These are phyloP conservation scores for Centropus bengalensis DNA, from an alignment of 2,113 vertebrate species.

Conservation along the genomic window DNA sequence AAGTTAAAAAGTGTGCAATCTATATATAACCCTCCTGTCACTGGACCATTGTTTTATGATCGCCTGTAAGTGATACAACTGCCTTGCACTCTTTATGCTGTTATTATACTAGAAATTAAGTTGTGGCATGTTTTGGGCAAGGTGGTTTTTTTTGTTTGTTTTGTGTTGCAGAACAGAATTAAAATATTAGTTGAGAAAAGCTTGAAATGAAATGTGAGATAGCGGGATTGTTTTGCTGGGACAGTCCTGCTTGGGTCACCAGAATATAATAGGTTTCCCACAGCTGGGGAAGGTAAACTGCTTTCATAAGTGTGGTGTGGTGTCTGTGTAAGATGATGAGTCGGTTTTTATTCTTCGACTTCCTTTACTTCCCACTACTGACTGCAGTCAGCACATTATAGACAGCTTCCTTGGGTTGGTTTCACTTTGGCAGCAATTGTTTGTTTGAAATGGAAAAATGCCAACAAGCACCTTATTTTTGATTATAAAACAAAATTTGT, in stretches of 20 bases:
- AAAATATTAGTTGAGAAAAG: neutral
- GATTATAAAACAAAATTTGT: neutral
- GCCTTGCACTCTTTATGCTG: neutral
- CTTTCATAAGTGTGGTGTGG: neutral
- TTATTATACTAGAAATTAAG: neutral
- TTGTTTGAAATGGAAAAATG: neutral
- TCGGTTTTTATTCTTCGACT: neutral
- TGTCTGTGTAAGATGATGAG: neutral
- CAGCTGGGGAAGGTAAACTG: accelerated
- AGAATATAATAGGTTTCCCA: neutral
- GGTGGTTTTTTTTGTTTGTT: neutral
- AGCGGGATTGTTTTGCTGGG: neutral
- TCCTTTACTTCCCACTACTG: neutral
- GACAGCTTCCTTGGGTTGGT: neutral
- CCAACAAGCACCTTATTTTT: neutral
- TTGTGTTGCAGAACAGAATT: neutral
- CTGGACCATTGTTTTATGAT: neutral
- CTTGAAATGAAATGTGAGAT: neutral
- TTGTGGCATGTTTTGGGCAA: accelerated
- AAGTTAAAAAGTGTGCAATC: neutral
- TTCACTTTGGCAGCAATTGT: neutral
- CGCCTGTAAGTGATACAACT: accelerated
- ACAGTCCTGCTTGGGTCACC: neutral
- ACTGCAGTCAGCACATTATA: neutral
- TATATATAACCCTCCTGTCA: neutral